These are phyloP conservation scores for Sminthopsis crassicaudata DNA, from an alignment of 2,113 vertebrate genomes.

Conservation along the genomic window DNA sequence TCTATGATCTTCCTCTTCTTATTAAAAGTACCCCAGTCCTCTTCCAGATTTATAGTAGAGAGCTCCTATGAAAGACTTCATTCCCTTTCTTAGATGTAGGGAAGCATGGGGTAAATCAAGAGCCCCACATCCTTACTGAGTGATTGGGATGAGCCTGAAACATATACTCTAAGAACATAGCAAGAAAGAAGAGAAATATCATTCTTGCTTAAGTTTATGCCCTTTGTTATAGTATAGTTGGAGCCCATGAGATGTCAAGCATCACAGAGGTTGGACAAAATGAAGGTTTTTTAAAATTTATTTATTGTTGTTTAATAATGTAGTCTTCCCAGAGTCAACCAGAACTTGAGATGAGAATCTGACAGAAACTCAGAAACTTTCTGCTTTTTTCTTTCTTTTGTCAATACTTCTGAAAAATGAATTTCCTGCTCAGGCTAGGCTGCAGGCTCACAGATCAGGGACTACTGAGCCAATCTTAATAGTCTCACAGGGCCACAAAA, in stretches of 20 bases:
- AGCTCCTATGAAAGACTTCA: background rate
- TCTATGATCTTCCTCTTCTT: background rate
- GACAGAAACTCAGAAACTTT: background rate
- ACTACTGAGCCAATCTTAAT: background rate
- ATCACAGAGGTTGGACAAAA: background rate
- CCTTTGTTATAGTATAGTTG: background rate
- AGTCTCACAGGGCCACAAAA: background rate
- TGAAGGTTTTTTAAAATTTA: background rate
- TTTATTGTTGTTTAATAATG: background rate
- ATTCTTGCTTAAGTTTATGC: constrained; percentile 15
- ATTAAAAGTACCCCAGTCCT: background rate
- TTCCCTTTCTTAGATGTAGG: background rate
- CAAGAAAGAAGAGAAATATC: background rate
- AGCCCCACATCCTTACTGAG: background rate
- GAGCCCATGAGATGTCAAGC: background rate
- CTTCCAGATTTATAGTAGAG: background rate
- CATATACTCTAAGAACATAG: background rate
- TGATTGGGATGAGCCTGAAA: background rate
- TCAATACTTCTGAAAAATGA: background rate
- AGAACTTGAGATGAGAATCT: background rate
- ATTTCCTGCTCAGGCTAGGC: constrained; percentile 3
- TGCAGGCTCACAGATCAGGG: background rate
- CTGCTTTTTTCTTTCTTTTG: background rate
- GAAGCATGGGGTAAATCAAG: background rate
- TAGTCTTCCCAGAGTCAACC: background rate